These are phyloP conservation scores for Chelon auratus DNA, from an alignment of 2,797 vertebrate genomes.

Conservation along the genomic window DNA sequence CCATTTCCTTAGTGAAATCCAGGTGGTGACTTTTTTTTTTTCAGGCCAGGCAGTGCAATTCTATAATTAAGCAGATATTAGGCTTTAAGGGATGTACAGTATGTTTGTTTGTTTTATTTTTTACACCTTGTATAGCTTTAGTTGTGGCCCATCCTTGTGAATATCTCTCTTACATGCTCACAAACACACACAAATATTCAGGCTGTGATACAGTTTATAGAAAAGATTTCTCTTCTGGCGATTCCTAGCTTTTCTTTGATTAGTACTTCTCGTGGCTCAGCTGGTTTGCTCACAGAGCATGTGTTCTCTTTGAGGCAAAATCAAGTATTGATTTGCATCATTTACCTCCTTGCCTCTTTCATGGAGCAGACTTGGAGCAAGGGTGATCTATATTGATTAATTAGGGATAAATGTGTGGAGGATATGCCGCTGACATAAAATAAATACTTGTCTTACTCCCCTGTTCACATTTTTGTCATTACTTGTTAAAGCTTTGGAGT, in stretches of 20 bases:
- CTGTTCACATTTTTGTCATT: too few relatives aligned
- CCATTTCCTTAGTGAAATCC: too few relatives aligned
- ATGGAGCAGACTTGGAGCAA: constrained; percentile 43
- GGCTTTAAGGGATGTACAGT: too few relatives aligned
- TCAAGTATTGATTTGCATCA: constrained; percentile 71
- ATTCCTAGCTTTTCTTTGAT: constrained; percentile 42
- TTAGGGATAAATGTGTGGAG: constrained; percentile 53
- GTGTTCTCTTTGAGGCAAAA: constrained; percentile 69
- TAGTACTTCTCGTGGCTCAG: constrained; percentile 59
- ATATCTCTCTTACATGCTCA: background rate
- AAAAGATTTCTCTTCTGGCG: constrained; percentile 16
- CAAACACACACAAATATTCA: constrained; percentile 1
- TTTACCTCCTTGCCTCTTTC: constrained; percentile 51
- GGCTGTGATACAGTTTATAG: constrained; percentile 26
- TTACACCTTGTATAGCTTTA: background rate
- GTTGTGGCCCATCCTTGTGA: background rate
- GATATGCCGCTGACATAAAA: constrained; percentile 37
- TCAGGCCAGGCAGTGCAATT: too few relatives aligned
- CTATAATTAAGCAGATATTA: too few relatives aligned
- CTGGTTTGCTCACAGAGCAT: constrained; percentile 63
- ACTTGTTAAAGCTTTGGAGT: too few relatives aligned
- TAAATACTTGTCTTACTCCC: constrained; percentile 23
- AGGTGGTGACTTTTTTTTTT: too few relatives aligned
- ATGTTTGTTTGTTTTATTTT: background rate
- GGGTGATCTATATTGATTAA: constrained; percentile 66